Evolutionary conservation across 2,113 vertebrate species (phyloP), one percentile per base, ranked within the genome.

Genomic region (Grantiella picta): DNA sequence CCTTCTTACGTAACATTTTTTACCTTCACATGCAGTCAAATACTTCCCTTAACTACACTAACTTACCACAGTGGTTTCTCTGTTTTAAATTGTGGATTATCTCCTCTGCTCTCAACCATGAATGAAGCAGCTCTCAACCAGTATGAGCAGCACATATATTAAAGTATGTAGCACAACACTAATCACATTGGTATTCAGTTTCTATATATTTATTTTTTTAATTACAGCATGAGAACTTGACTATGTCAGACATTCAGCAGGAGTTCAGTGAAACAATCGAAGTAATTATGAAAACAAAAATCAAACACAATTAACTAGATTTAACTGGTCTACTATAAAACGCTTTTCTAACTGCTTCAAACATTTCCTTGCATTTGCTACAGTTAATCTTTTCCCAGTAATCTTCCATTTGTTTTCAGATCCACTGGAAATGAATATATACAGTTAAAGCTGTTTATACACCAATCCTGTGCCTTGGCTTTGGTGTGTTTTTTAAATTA

Each of bases 271-370:
- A 72, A 95, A 96, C 89, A 93, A 94, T 38, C 53, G 69, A 89
- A 92, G 64, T 49, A 92, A 97, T 96, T 95, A 94, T 38, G 73
- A 92, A 90, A 94, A 95, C 68, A 88, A 93, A 94, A 94, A 85
- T 54, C 75, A 86, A 91, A 75, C 23, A 52, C 70, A 92, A 82
- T 86, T 92, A 93, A 90, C 87, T 89, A 75, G 20, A 79, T 59
- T 71, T 86, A 80, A 84, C 71, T 44, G 28, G 66, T 91, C 20
- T 53, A 50, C 77, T 87, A 78, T 79, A 87, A 95, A 94, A 92
- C 92, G 77, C 89, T 91, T 91, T 94, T 72, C 77, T 61, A 91
- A 96, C 44, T 27, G 40, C 56, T 87, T 94, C 66, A 84, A 68
- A 82, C 44, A 87, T 92, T 91, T 86, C 53, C 72, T 61, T 89